Evolutionary conservation across 2,888 invertebrate genomes (phyloP), one percentile per base, ranked within the genome.

Genomic region (Apotomis betuletana): DNA sequence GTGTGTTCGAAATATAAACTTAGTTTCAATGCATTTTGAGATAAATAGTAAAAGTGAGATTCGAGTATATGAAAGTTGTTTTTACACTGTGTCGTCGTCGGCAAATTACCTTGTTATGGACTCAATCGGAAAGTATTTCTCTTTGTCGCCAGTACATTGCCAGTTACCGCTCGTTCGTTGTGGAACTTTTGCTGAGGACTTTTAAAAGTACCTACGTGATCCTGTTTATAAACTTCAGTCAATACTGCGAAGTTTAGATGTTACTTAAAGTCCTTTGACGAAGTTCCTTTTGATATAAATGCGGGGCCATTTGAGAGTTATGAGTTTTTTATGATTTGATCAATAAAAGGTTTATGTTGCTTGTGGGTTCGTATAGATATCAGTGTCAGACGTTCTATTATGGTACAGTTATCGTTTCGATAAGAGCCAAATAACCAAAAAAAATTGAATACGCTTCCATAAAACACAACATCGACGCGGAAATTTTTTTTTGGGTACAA

Each of bases 141-240:
- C 79, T 79, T 79, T 79, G 77, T 76, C 67, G 58, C 70, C 61
- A 75, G 77, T 70, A 75, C 71, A 75, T 77, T 74, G 78, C 75
- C 74, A 68, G 65, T 64, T 74, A 49, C 49, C 49, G 74, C 65
- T 74, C 60, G 68, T 65, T 57, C 70, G 73, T 75, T 74, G 74
- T 73, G 65, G 64, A 79, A 79, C 74, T 79, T 80, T 79, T 75
- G 77, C 77, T 76, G 76, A 74, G 77, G 78, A 74, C 75, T 71
- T 71, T 58, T 36, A 58, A 67, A 67, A 67, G 67, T 67, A 58
- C 49, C 49, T 49, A 49, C 62, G 57, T 62, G 57, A 49, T 63
- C 67, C 62, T 67, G 71, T 67, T 67, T 63, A 58, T 63, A 67
- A 62, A 67, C 67, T 52, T 70, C 65, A 58, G 57, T 67, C 52